phyloP scores from a whole-genome alignment of 2,797 vertebrate genomes.

The Intellagama lesueurii region DNA sequence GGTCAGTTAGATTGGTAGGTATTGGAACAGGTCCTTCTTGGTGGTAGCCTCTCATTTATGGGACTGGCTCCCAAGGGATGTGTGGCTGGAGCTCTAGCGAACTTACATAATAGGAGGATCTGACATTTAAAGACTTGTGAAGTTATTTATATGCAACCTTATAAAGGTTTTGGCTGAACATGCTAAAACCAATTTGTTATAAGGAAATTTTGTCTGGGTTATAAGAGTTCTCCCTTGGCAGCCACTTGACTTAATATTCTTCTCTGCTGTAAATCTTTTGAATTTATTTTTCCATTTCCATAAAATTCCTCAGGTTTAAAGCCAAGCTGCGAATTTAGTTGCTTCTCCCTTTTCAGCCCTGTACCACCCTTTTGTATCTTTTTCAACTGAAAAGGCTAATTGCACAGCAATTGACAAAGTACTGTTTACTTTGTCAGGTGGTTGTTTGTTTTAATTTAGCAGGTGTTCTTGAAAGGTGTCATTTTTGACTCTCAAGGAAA shows the following conservation, averaged over 20 bases:
- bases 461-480: not conserved
- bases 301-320: not conserved
- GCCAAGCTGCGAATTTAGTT: not conserved
- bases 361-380: not conserved
- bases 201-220: slow-evolving; percentile 16
- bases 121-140: not conserved
- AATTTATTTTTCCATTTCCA: not conserved
- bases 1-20: not conserved
- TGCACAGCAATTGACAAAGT: not conserved
- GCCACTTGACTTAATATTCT: not conserved
- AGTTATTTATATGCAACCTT: not conserved
- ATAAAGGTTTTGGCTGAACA: not conserved
- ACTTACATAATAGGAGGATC: not conserved
- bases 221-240: not conserved
- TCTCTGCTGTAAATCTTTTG: not conserved
- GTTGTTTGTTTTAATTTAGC: not conserved
- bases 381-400: not conserved
- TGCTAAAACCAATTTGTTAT: slow-evolving; percentile 4
- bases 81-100: not conserved
- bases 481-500: not conserved
- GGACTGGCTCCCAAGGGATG: not conserved
- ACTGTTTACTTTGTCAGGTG: not conserved
- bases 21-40: not conserved
- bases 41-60: not conserved
- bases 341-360: not conserved